phyloP scores from a whole-genome alignment of 2,113 vertebrate species.

The Lepus americanus region DNA sequence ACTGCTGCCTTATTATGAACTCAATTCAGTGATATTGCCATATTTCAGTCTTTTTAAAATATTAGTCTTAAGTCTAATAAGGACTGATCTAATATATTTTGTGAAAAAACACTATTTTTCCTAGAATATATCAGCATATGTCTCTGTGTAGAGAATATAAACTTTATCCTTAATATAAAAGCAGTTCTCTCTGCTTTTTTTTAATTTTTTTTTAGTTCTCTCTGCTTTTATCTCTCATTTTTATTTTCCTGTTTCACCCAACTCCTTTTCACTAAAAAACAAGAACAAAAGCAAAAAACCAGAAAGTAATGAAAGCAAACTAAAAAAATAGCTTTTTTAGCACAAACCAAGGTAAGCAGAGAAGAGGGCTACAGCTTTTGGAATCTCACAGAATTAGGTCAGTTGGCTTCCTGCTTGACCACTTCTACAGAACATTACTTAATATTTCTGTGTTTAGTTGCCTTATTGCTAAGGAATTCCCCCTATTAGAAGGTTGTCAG shows the following conservation, averaged over 20 bases:
- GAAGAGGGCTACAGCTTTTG: neutral
- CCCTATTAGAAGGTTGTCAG: neutral
- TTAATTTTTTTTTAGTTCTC: neutral
- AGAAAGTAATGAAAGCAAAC: neutral
- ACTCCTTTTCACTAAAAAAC: neutral
- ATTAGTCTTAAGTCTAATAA: neutral
- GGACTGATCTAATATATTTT: slow-evolving; percentile 12
- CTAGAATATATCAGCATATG: neutral
- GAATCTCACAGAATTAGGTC: slow-evolving; percentile 39
- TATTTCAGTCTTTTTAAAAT: slow-evolving; percentile 1
- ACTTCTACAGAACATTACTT: neutral
- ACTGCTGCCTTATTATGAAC: neutral
- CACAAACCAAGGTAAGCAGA: neutral
- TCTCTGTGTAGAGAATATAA: slow-evolving; percentile 4
- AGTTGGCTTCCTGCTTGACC: neutral
- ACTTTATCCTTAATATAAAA: slow-evolving; percentile 40
- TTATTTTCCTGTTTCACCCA: neutral
- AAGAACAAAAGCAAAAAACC: neutral
- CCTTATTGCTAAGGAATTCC: neutral
- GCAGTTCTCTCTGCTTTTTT: neutral
- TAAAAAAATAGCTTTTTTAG: neutral
- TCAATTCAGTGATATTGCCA: neutral
- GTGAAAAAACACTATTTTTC: slow-evolving; percentile 19
- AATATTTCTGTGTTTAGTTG: neutral
- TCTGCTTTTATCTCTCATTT: slow-evolving; percentile 1